These are phyloP conservation scores for Phalera bucephala DNA, from an alignment of 2,888 invertebrate genomes.

Conservation along the genomic window DNA sequence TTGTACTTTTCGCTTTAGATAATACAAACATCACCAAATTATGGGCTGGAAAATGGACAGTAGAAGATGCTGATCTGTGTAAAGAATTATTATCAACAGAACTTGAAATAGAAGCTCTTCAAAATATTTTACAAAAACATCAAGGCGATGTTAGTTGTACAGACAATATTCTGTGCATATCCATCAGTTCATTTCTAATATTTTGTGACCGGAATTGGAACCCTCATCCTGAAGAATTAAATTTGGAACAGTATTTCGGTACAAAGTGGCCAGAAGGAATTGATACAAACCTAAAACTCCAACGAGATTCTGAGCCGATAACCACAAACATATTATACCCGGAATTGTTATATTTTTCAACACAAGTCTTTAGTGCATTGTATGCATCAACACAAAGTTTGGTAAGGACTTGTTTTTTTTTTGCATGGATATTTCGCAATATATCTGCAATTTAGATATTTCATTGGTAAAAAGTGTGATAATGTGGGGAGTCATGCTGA, in stretches of 20 bases:
- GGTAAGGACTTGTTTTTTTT: slow-evolving; percentile 43
- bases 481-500: too few relatives aligned
- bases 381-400: slow-evolving; percentile 54
- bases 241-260: slow-evolving; percentile 63
- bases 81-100: slow-evolving; percentile 51
- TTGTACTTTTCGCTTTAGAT: slow-evolving; percentile 40
- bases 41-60: slow-evolving; percentile 59
- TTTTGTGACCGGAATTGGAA: slow-evolving; percentile 94
- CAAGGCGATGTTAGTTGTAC: slow-evolving; percentile 33
- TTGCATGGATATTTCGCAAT: background rate
- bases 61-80: slow-evolving; percentile 46
- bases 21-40: slow-evolving; percentile 46
- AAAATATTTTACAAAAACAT: slow-evolving; percentile 41
- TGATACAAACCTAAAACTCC: slow-evolving; percentile 65
- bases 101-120: slow-evolving; percentile 46
- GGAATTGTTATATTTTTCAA: slow-evolving; percentile 69
- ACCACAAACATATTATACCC: slow-evolving; percentile 85
- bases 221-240: slow-evolving; percentile 83
- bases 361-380: slow-evolving; percentile 61
- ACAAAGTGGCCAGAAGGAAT: slow-evolving; percentile 65
- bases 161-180: slow-evolving; percentile 78
- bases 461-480: too few relatives aligned
- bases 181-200: slow-evolving; percentile 85
- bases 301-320: slow-evolving; percentile 86
- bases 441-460: too few relatives aligned